Percentiles rank a stretch among this genome's conserved stretches.
Evolutionary conservation across 2,113 vertebrate genomes (phyloP).

Genomic region (Bujurquina vittata): DNA sequence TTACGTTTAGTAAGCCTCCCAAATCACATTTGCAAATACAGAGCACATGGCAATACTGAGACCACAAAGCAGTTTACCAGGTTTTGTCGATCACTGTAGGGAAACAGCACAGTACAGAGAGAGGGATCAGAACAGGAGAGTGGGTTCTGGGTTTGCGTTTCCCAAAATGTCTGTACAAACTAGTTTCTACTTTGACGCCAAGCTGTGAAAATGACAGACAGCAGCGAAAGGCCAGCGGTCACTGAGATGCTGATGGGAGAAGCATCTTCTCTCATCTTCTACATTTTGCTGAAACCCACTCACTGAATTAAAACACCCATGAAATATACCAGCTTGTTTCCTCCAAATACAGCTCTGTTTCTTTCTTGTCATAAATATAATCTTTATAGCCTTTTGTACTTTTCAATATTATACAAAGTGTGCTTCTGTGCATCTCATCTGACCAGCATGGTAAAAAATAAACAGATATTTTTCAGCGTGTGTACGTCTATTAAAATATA

Average conservation of each 20-base stretch:
- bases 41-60: slow-evolving; percentile 42
- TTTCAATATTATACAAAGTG: neutral
- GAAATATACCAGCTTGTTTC: neutral
- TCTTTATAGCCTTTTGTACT: neutral
- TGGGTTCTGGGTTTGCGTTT: slow-evolving; percentile 29
- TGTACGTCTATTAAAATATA: slow-evolving; percentile 29
- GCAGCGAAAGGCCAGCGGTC: neutral
- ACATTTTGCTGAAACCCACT: slow-evolving; percentile 1
- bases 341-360: neutral
- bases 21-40: slow-evolving; percentile 45
- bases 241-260: neutral
- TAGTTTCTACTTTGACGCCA: slow-evolving; percentile 12
- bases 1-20: slow-evolving; percentile 20
- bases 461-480: neutral
- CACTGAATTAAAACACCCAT: neutral
- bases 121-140: slow-evolving; percentile 25
- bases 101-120: slow-evolving; percentile 48
- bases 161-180: slow-evolving; percentile 49
- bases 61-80: slow-evolving; percentile 51
- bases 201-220: neutral
- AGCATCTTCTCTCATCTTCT: neutral
- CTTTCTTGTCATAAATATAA: neutral
- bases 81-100: slow-evolving; percentile 49
- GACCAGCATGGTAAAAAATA: slow-evolving; percentile 17
- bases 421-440: neutral